These are phyloP conservation scores for Rattus rattus DNA, from an alignment of 2,113 vertebrate species.

Conservation along the genomic window DNA sequence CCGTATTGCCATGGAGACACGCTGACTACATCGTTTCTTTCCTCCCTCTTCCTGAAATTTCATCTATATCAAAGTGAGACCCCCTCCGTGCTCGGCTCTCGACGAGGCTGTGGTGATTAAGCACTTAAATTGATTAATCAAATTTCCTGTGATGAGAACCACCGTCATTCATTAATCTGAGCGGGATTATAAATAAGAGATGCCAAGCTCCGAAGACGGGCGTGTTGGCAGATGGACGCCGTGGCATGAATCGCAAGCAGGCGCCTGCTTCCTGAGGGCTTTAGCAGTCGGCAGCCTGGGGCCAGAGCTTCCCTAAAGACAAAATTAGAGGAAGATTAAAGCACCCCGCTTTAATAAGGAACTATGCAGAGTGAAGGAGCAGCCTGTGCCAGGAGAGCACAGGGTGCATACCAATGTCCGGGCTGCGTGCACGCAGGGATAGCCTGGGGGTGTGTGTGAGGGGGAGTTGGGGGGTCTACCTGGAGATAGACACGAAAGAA, in stretches of 20 bases:
- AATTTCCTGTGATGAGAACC: constrained; percentile 91
- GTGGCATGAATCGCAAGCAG: constrained; percentile 85
- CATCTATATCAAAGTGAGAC: constrained; percentile 82
- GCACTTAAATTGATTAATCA: constrained; percentile 93
- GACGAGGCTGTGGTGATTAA: constrained; percentile 87
- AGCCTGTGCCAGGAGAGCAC: neutral
- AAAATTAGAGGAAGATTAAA: constrained; percentile 85
- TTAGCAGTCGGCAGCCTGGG: constrained; percentile 73
- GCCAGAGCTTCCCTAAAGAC: constrained; percentile 84
- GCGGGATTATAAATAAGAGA: constrained; percentile 91
- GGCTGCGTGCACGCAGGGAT: fast-evolving
- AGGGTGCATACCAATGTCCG: constrained; percentile 56
- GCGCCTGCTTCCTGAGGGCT: constrained; percentile 78
- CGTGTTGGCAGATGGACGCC: constrained; percentile 85
- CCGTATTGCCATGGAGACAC: constrained; percentile 45
- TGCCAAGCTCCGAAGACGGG: constrained; percentile 87
- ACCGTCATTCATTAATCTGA: constrained; percentile 92
- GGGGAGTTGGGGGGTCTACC: too few species aligned
- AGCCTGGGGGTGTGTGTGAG: neutral
- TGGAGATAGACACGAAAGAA: neutral
- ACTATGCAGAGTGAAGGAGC: constrained; percentile 65
- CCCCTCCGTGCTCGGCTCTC: constrained; percentile 77
- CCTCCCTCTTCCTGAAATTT: constrained; percentile 73
- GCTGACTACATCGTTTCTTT: constrained; percentile 17
- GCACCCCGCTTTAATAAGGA: constrained; percentile 83